Base-by-base conservation (phyloP, 2,888 invertebrate genomes). In the Rhingia campestris region DNA sequence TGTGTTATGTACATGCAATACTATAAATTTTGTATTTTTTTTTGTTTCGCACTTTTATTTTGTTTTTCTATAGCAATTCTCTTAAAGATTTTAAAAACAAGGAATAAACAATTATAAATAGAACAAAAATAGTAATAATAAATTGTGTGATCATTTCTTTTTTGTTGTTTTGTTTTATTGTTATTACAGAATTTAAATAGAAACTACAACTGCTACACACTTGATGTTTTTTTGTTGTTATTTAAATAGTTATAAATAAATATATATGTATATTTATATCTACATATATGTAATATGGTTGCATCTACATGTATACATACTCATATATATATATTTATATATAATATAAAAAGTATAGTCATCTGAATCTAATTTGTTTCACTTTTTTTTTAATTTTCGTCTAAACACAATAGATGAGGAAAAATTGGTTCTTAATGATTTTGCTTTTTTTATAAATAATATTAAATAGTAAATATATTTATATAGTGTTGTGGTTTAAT, bases 161-260 rank as follows among this genome's bases (percentile, higher is more conserved):
- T 64, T 58, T 64, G 45, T 53, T 70, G 66, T 59, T 56, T 82
- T 58, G 32, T 64, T 76, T 82, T 82, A 77, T 84, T 84, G 64
- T 80, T 74, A 84, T 84, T 84, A 84, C 84, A 84, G 79, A 70
- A 84, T 81, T 84, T 79, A 84, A 80, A 84, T 84, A 84, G 84
- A 84, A 84, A 84, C 80, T 84, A 80, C 70, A 84, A 76, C 74
- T 70, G 64, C 64, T 84, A 84, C 64, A 84, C 69, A 80, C 56
- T 47, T 70, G 74, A 22, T 66, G 7, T 47, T 66, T 53, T 35
- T 53, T 39, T 53, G 12, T 63, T 63, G 32, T 63, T 43, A 30
- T 63, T 79, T 59, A 74, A 84, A 75, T 59, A 64, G 69, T 80
- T 80, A 80, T 79, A 80, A 84, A 84, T 84, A 84, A 84, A 84